Percentiles rank a stretch among this genome's conserved stretches.
phyloP scores from a whole-genome alignment of 2,797 vertebrate species.

The Sebastes reedi region DNA sequence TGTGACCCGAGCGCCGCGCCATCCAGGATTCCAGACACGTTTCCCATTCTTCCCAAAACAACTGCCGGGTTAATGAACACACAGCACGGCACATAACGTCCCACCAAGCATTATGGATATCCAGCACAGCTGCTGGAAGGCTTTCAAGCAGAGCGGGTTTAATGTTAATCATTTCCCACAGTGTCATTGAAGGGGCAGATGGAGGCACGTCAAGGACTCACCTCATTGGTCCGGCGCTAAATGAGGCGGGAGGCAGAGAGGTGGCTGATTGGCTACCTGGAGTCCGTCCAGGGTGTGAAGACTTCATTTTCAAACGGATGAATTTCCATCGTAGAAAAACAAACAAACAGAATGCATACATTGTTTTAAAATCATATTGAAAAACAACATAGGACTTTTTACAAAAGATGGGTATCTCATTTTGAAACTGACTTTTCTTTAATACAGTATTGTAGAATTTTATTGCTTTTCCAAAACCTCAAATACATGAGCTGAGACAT shows the following conservation, averaged over 20 bases:
- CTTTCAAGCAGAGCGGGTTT: slow-evolving; percentile 26
- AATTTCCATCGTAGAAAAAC: not conserved
- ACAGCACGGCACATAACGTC: slow-evolving; percentile 37
- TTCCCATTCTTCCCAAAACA: slow-evolving; percentile 65
- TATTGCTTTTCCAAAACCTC: too few species aligned
- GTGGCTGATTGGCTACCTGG: not conserved
- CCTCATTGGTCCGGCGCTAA: slow-evolving; percentile 32
- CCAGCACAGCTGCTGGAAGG: slow-evolving; percentile 54
- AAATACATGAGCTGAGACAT: too few species aligned
- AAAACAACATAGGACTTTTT: not conserved
- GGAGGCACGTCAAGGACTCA: slow-evolving; percentile 16
- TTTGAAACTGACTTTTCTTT: not conserved
- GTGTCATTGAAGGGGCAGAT: slow-evolving; percentile 40
- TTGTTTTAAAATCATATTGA: not conserved
- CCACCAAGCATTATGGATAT: slow-evolving; percentile 30
- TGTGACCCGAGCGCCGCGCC: slow-evolving; percentile 27
- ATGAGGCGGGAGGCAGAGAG: slow-evolving; percentile 19
- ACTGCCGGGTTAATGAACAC: slow-evolving; percentile 71
- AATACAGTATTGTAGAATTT: too few species aligned
- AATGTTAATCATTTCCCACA: slow-evolving; percentile 70
- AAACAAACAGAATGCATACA: not conserved
- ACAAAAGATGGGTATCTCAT: not conserved
- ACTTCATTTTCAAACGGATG: not conserved
- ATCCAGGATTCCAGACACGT: slow-evolving; percentile 62
- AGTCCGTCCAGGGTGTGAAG: too few species aligned